Conservation (phyloP, 2,113 vertebrate genomes). For the Phyllopteryx taeniolatus region DNA sequence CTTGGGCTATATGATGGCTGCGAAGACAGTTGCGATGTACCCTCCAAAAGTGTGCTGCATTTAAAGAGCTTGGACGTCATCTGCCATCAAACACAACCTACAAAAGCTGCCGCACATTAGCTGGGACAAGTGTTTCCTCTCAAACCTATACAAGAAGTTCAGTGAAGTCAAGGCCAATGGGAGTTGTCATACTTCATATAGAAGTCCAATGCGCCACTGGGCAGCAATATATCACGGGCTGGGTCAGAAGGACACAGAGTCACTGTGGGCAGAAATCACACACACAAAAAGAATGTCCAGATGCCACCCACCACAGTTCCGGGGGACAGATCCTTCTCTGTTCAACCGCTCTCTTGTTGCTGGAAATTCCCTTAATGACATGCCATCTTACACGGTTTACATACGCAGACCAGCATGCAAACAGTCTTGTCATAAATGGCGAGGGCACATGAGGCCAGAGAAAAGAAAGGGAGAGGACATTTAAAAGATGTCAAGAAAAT, state of each 20-base stretch:
- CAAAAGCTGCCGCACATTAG: not conserved
- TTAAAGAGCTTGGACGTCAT: not conserved
- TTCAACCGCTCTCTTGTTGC: conserved; percentile 57
- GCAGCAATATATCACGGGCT: conserved; percentile 42
- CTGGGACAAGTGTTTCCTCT: conserved; percentile 3
- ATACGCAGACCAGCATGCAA: conserved; percentile 36
- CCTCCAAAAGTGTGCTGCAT: not conserved
- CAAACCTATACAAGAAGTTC: conserved; percentile 41
- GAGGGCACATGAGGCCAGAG: conserved; percentile 16
- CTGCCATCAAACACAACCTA: not conserved
- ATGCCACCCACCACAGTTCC: conserved; percentile 71
- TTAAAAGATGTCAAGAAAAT: conserved; percentile 47
- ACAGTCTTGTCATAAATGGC: conserved; percentile 17
- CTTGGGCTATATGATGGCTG: not conserved
- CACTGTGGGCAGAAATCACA: conserved; percentile 66
- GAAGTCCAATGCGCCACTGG: conserved; percentile 36
- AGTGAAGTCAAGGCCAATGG: conserved; percentile 43
- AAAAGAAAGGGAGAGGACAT: conserved; percentile 39
- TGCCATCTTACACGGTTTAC: conserved; percentile 58
- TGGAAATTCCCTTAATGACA: conserved; percentile 71
- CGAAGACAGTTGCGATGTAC: too few relatives aligned
- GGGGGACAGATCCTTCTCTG: conserved; percentile 70
- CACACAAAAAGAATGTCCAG: conserved; percentile 63
- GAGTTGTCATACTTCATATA: conserved; percentile 41
- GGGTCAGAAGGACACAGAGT: conserved; percentile 47